Evolutionary conservation across 2,888 invertebrate species (phyloP).

Genomic region (Colletes collaris): DNA sequence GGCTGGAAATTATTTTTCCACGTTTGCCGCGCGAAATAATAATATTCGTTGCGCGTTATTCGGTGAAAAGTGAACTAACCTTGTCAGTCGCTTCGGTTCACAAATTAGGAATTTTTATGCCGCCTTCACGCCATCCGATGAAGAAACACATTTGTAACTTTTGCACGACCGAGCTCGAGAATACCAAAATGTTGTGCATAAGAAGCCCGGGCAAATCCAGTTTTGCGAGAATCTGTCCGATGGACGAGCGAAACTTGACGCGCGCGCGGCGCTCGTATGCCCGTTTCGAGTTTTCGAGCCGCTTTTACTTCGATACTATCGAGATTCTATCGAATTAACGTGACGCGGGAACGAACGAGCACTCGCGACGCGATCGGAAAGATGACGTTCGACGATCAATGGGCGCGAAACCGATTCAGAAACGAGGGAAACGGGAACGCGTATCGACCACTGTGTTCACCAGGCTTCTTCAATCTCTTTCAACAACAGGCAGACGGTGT

Average conservation of each 20-base stretch:
- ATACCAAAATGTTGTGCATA: constrained; percentile 62
- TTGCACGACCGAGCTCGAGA: constrained; percentile 62
- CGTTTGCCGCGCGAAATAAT: background rate
- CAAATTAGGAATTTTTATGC: constrained; percentile 80
- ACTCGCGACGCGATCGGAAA: constrained; percentile 7
- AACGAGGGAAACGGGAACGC: constrained; percentile 35
- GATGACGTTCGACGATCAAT: background rate
- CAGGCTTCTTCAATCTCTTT: constrained; percentile 57
- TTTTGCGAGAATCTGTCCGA: constrained; percentile 19
- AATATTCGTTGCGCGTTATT: too few species aligned
- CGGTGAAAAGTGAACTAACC: constrained; percentile 47
- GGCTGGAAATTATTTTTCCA: constrained; percentile 36
- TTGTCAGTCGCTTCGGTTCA: constrained; percentile 63
- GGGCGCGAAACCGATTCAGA: constrained; percentile 5
- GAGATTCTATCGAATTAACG: background rate
- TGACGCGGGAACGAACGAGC: background rate
- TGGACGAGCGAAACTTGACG: background rate
- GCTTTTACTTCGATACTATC: background rate
- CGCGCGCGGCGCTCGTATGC: background rate
- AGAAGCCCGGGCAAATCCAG: constrained; percentile 61
- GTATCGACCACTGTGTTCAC: constrained; percentile 40
- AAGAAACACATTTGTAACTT: constrained; percentile 78
- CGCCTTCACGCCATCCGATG: constrained; percentile 79
- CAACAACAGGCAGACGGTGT: constrained; percentile 70
- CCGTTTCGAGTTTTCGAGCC: too few species aligned